Evolutionary conservation across 2,797 vertebrate genomes (phyloP).

Genomic region (Gobio occitaniae): DNA sequence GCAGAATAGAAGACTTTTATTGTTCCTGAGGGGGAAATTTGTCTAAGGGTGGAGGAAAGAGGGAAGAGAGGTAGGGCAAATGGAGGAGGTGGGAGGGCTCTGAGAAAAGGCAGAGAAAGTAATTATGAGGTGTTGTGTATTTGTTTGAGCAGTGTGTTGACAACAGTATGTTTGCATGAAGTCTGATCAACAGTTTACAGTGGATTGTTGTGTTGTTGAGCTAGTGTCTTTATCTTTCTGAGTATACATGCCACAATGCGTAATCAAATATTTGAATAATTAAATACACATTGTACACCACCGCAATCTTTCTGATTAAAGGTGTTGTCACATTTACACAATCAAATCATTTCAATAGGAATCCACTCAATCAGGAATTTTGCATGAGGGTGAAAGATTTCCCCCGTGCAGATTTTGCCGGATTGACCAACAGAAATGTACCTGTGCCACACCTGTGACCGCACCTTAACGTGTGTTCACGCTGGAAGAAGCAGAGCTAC

Average conservation of each 20-base stretch:
- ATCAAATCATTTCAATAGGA: neutral
- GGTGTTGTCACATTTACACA: neutral
- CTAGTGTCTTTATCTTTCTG: neutral
- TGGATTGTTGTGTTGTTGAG: neutral
- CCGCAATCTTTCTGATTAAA: neutral
- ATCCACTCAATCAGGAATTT: neutral
- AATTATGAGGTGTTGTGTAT: conserved; percentile 57
- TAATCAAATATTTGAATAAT: conserved; percentile 1
- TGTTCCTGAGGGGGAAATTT: conserved; percentile 76
- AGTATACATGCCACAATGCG: neutral
- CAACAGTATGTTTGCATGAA: conserved; percentile 63
- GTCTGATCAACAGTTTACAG: conserved; percentile 71
- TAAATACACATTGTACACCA: neutral
- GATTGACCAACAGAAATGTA: neutral
- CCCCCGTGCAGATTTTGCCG: neutral
- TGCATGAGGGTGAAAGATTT: neutral
- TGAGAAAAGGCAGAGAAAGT: conserved; percentile 1
- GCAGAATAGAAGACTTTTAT: conserved; percentile 82
- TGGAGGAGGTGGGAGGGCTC: conserved; percentile 16
- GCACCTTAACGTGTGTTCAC: neutral
- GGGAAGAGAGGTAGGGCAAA: conserved; percentile 43
- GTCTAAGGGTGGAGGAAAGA: conserved; percentile 66
- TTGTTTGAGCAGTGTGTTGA: conserved; percentile 71
- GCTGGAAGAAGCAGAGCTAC: neutral
- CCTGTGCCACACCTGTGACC: neutral